Evolutionary conservation across 2,888 invertebrate species (phyloP).

Genomic region (Danaus chrysippus): DNA sequence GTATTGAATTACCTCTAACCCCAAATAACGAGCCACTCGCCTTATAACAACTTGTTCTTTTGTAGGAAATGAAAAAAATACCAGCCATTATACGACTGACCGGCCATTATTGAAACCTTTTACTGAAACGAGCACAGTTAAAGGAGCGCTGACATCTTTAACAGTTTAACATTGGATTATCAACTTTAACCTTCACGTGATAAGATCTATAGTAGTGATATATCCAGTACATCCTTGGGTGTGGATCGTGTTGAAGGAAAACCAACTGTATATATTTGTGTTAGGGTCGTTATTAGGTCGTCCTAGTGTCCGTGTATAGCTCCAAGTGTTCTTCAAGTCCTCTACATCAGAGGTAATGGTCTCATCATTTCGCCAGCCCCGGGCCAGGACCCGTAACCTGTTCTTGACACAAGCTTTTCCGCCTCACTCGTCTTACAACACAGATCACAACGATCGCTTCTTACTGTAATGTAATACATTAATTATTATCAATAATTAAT

Average conservation of each 20-base stretch:
- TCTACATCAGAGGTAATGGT: slow-evolving; percentile 62
- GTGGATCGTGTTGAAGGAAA: slow-evolving; percentile 22
- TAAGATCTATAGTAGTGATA: slow-evolving; percentile 34
- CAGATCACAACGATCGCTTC: too few relatives aligned
- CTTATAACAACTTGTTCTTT: slow-evolving; percentile 37
- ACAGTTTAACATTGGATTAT: slow-evolving; percentile 34
- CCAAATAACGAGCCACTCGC: slow-evolving; percentile 37
- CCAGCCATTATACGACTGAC: slow-evolving; percentile 42
- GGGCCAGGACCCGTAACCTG: slow-evolving; percentile 49
- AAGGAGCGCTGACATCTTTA: slow-evolving; percentile 40
- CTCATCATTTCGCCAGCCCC: slow-evolving; percentile 56
- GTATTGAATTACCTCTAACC: slow-evolving; percentile 35
- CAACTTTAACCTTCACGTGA: slow-evolving; percentile 30
- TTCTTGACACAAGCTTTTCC: slow-evolving; percentile 53
- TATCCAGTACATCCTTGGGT: slow-evolving; percentile 26
- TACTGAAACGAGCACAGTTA: slow-evolving; percentile 46
- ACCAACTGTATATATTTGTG: slow-evolving; percentile 29
- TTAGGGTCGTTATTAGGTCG: slow-evolving; percentile 37
- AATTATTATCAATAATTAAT: too few relatives aligned
- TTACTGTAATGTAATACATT: too few relatives aligned
- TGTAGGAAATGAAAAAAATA: slow-evolving; percentile 28
- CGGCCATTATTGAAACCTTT: slow-evolving; percentile 53
- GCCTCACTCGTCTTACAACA: too few relatives aligned
- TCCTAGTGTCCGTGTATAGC: slow-evolving; percentile 31
- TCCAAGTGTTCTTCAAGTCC: slow-evolving; percentile 42